A percentile compares a stretch with the other conserved stretches of the same genome.
Conservation (phyloP, 2,888 invertebrate genomes). For the Cantharis rustica region DNA sequence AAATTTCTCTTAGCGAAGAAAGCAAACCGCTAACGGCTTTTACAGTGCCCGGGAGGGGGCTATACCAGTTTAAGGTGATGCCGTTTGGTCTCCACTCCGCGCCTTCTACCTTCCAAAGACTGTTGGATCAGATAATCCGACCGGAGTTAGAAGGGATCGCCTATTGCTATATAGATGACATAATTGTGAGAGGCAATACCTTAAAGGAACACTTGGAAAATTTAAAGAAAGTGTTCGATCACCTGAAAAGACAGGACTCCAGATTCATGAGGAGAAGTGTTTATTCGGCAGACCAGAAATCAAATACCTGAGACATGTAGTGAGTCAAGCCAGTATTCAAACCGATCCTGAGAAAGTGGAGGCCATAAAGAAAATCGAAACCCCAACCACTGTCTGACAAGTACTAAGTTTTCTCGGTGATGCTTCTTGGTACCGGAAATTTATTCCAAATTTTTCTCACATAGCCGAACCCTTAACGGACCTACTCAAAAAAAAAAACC, state of each 20-base stretch:
- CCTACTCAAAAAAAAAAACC: background rate
- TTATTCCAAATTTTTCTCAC: no score
- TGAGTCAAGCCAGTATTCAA: slow-evolving; percentile 8
- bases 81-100: slow-evolving; percentile 10
- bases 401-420: slow-evolving; percentile 30
- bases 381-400: slow-evolving; percentile 14
- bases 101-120: slow-evolving; percentile 29
- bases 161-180: background rate
- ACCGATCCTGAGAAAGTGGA: slow-evolving; percentile 35
- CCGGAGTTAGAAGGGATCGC: background rate
- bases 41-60: no score
- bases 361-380: slow-evolving; percentile 21
- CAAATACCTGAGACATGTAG: background rate
- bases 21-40: slow-evolving; percentile 35
- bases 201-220: slow-evolving; percentile 24
- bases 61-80: slow-evolving; percentile 8
- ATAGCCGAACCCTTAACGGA: background rate
- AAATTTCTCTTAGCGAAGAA: slow-evolving; percentile 28
- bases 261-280: no score
- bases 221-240: no score
- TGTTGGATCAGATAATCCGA: background rate
- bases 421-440: slow-evolving; percentile 34
- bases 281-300: no score
- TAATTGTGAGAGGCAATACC: background rate
- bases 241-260: no score